These are phyloP conservation scores for Phrynosoma blainvillii DNA, from an alignment of 2,113 vertebrate genomes.

Conservation along the genomic window DNA sequence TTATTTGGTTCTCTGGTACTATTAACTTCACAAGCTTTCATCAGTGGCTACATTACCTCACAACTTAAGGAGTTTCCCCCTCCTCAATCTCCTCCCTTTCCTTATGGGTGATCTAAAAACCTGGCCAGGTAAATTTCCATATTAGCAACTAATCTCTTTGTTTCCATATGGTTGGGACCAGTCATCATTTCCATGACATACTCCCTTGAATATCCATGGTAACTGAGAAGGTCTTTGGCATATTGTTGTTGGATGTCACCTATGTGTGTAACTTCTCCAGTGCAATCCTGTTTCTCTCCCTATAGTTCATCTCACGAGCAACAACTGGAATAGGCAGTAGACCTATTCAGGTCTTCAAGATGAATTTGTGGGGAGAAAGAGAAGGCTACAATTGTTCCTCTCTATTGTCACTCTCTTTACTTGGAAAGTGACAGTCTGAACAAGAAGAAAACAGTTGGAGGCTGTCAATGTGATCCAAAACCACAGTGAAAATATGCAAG, in stretches of 20 bases:
- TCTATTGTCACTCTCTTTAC: no score
- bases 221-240: conserved; percentile 67
- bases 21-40: conserved; percentile 48
- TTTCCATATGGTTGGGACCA: conserved; percentile 54
- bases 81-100: conserved; percentile 49
- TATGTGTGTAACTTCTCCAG: conserved; percentile 34
- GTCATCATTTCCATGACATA: conserved; percentile 71
- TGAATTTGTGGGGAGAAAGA: no score
- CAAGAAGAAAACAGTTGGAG: no score
- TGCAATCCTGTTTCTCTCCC: not conserved
- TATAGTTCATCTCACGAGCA: not conserved
- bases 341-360: not conserved
- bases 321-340: not conserved
- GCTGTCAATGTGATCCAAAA: no score
- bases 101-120: conserved; percentile 53
- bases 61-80: conserved; percentile 31
- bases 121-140: conserved; percentile 74
- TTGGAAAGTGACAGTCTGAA: no score
- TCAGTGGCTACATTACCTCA: conserved; percentile 63
- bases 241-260: conserved; percentile 61
- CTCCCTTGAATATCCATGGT: conserved; percentile 68
- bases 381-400: no score
- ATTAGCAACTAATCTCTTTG: conserved; percentile 73
- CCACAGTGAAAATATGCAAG: no score
- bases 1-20: not conserved